Evolutionary conservation across 1,140 invertebrate species (phyloP), one percentile per base, ranked within the genome.

Genomic region (Hylaeus volcanicus): DNA sequence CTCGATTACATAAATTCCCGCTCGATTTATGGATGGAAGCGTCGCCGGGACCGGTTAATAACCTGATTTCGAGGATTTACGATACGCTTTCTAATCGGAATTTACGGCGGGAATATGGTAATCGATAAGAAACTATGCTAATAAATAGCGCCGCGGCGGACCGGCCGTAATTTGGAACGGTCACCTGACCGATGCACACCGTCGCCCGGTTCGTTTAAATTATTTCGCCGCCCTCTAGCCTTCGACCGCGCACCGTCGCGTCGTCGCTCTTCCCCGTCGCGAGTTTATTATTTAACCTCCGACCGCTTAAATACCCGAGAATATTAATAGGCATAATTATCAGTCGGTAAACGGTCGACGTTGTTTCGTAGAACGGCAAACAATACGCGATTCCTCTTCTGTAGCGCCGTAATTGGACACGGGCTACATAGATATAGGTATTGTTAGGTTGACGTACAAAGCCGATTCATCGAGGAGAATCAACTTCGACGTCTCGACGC

Each of bases 61-160:
- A 79, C 77, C 77, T 65, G 77, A 79, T 79, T 79, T 72, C 71
- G 39, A 58, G 61, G 77, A 79, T 79, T 74, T 74, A 79, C 77
- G 77, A 74, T 79, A 79, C 77, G 77, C 61, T 79, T 74, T 79
- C 77, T 79, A 79, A 79, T 79, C 77, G 71, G 12, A 73, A 79
- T 79, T 79, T 79, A 79, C 12, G 61, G 37, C 61, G 5, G 37
- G 61, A 79, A 79, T 79, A 79, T 79, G 77, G 61, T 74, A 79
- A 79, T 79, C 77, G 77, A 79, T 74, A 79, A 79, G 77, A 79
- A 79, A 79, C 77, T 79, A 79, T 79, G 77, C 70, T 79, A 79
- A 79, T 79, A 79, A 79, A 79, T 79, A 79, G 77, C 61, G 26
- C 6, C 56, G 48, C 53, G 60, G 60, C 37, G 12, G 48, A 1